Percentiles rank a stretch among this genome's conserved stretches.
Conservation (phyloP, 92 coral and sea anemone genomes). For the Epizoanthus fatuus region DNA sequence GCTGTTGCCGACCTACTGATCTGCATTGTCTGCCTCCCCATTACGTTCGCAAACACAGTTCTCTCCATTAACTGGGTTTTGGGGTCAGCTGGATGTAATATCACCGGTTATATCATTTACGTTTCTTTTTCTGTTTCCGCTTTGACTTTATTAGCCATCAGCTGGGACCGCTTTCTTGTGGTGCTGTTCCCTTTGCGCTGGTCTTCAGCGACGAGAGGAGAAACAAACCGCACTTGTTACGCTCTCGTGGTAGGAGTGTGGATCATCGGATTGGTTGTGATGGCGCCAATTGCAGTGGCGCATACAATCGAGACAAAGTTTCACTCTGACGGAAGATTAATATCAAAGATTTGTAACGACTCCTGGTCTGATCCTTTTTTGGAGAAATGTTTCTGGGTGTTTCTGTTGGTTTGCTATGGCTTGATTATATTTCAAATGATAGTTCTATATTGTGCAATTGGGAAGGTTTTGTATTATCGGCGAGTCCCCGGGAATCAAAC, state of each 20-base stretch:
- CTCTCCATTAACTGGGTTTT: conserved; percentile 38
- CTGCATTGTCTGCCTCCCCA: conserved; percentile 7
- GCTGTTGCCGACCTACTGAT: conserved; percentile 37
- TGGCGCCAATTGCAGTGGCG: conserved; percentile 24
- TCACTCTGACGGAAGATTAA: conserved; percentile 14
- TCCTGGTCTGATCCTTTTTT: conserved; percentile 9
- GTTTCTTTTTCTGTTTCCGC: conserved; percentile 39
- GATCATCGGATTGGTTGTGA: background rate
- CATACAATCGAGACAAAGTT: conserved; percentile 2
- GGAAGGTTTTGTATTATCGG: conserved; percentile 15
- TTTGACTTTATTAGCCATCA: conserved; percentile 24
- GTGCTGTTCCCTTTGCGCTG: conserved; percentile 8
- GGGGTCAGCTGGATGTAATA: conserved; percentile 18
- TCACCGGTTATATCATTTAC: conserved; percentile 28
- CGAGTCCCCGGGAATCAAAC: background rate
- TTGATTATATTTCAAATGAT: conserved; percentile 27
- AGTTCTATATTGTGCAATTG: conserved; percentile 14
- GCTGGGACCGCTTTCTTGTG: conserved; percentile 46
- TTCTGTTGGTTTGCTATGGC: conserved; percentile 14
- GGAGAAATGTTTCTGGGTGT: conserved; percentile 37
- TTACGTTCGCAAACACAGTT: conserved; percentile 37
- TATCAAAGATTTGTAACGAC: conserved; percentile 31
- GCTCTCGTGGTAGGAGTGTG: conserved; percentile 7
- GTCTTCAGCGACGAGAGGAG: background rate
- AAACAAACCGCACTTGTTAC: conserved; percentile 10